Evolutionary conservation across 2,797 vertebrate species (phyloP).

Genomic region (Avahi laniger): DNA sequence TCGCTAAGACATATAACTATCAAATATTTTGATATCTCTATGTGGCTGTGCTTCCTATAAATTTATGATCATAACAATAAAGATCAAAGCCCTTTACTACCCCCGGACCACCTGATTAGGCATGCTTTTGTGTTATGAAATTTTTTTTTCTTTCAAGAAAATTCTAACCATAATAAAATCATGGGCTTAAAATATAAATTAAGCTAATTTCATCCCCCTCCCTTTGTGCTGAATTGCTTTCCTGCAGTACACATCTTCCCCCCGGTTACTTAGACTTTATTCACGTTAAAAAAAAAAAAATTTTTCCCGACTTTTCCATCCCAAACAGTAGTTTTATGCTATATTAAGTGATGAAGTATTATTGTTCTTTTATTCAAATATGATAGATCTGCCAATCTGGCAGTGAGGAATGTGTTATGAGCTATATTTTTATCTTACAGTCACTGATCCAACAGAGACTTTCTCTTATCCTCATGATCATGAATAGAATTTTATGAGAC

Average conservation of each 20-base stretch:
- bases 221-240: background rate
- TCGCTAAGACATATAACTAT: constrained; percentile 8
- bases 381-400: background rate
- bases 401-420: background rate
- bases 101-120: background rate
- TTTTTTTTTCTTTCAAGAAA: background rate
- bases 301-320: background rate
- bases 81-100: background rate
- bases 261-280: background rate
- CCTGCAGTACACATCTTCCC: background rate
- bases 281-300: background rate
- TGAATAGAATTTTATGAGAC: constrained; percentile 59
- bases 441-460: background rate
- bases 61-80: background rate
- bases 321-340: background rate
- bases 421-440: constrained; percentile 7
- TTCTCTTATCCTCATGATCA: constrained; percentile 23
- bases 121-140: background rate
- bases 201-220: background rate
- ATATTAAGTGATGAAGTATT: background rate
- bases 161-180: background rate
- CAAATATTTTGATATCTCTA: constrained; percentile 61
- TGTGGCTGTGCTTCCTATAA: background rate
- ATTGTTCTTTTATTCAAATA: constrained; percentile 37
- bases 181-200: background rate